Base-by-base conservation (phyloP, 2,888 invertebrate genomes). In the Lasioglossum oenotherae region DNA sequence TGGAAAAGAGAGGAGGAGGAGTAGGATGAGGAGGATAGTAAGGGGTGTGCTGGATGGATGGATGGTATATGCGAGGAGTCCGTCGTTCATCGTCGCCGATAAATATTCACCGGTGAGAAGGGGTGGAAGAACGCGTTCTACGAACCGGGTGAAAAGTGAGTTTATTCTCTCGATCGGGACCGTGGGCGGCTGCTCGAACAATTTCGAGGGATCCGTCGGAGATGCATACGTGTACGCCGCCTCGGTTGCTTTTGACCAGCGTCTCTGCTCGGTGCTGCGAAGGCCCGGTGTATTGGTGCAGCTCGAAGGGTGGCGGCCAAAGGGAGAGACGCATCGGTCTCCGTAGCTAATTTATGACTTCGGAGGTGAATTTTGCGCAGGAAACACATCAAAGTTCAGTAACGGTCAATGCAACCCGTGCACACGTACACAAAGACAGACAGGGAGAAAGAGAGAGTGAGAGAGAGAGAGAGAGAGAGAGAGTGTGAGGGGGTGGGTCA, bases 301-400 rank as follows among this genome's bases (percentile, higher is more conserved):
- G 90, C 81, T 88, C 85, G 81, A 81, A 87, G 89, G 84, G 85
- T 85, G 89, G 84, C 60, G 81, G 85, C 90, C 91, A 91, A 88
- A 89, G 91, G 89, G 89, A 88, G 89, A 89, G 89, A 90, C 87
- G 91, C 91, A 91, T 91, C 91, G 91, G 91, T 87, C 89, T 88
- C 90, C 89, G 87, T 91, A 92, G 93, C 92, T 94, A 94, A 95
- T 95, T 95, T 94, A 94, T 94, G 94, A 94, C 93, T 94, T 93
- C 89, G 93, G 89, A 89, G 92, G 88, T 89, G 92, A 93, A 93
- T 94, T 94, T 94, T 95, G 94, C 93, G 91, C 93, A 91, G 92
- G 92, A 93, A 94, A 94, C 93, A 94, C 94, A 95, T 94, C 95
- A 95, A 95, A 95, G 95, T 94, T 93, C 92, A 88, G 92, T 93